A percentile compares a stretch with the other conserved stretches of the same genome.
Evolutionary conservation across 2,888 invertebrate species (phyloP).

Genomic region (Yponomeuta cagnagella): DNA sequence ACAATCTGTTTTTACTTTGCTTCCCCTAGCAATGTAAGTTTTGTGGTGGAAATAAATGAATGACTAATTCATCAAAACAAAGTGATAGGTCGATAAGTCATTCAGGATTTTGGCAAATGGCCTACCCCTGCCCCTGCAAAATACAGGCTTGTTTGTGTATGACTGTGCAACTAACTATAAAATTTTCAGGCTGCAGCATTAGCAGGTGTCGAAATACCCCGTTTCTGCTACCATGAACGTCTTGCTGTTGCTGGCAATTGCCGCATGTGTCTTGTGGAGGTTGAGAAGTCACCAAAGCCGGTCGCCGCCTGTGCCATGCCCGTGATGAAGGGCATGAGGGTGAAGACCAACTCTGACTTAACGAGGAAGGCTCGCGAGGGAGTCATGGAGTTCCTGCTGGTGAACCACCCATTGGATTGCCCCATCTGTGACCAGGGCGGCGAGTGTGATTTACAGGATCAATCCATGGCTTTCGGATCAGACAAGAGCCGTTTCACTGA

Average conservation of each 20-base stretch:
- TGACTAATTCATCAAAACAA: too few relatives aligned
- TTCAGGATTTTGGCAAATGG: too few relatives aligned
- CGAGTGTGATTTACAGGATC: conserved; percentile 96
- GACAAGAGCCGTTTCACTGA: conserved; percentile 95
- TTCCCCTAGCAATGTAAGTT: too few relatives aligned
- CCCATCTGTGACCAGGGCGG: conserved; percentile 99
- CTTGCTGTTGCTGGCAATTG: conserved; percentile 99
- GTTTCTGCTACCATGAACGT: conserved; percentile 99
- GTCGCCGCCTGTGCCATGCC: conserved; percentile 99
- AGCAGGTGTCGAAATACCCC: conserved; percentile 97
- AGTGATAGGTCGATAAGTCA: too few relatives aligned
- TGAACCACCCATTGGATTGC: conserved; percentile 99
- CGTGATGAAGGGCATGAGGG: conserved; percentile 99
- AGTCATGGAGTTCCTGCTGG: conserved; percentile 99
- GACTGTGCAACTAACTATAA: neutral
- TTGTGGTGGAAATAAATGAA: too few relatives aligned
- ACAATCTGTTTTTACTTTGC: too few relatives aligned
- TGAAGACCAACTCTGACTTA: conserved; percentile 97
- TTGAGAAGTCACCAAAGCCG: conserved; percentile 98
- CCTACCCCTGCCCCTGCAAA: too few relatives aligned
- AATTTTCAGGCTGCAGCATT: conserved; percentile 89
- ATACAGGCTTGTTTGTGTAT: too few relatives aligned
- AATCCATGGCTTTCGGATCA: conserved; percentile 99
- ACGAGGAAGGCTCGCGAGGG: conserved; percentile 84
- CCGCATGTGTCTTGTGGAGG: conserved; percentile 99